Base-by-base conservation (phyloP, 1,140 invertebrate species). In the Eciton burchellii region DNA sequence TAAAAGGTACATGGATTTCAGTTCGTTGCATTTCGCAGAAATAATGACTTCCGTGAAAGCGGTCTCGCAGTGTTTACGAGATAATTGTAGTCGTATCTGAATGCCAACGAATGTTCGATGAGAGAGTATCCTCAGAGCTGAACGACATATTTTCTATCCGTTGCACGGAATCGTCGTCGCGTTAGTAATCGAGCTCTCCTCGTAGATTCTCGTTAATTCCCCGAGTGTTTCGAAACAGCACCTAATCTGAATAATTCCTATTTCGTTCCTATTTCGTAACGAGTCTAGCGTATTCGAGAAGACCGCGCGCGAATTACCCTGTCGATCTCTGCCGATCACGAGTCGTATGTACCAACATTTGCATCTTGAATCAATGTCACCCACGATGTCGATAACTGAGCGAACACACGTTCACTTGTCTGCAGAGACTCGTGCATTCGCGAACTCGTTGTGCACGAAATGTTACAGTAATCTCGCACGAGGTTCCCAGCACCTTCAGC, bases 131-230 rank as follows among this genome's bases (percentile, higher is more conserved):
- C 6, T 35, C 14, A 52, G 45, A 16, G n/a, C 41, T 35, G 21
- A 79, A n/a, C 35, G 16, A 81, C 14, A 49, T 1, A 29, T 29
- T 49, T 54, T 47, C n/a, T 45, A 1, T 24, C 2, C 0, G 6
- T 72, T 43, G 29, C 24, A 62, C 19, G 9, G 62, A 72, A 4
- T 26, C 24, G 21, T 72, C 35, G 11, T 77, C 12, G n/a, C 72
- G 54, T 86, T 49, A 73, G 84, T 87, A 82, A 87, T 76, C 47
- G 84, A 87, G 82, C 77, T 47, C 24, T 16, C 21, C 70, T 68
- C 68, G n/a, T 68, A 70, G 56, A 43, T 56, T 47, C 24, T 65
- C 57, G 59, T 70, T 47, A 83, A 87, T 79, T 47, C 29, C 43
- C 19, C 41, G 24, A 0, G 19, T 54, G 56, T 84, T 86, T 84